Evolutionary conservation across 2,797 vertebrate genomes (phyloP).

Genomic region (Muscicapa comitata): DNA sequence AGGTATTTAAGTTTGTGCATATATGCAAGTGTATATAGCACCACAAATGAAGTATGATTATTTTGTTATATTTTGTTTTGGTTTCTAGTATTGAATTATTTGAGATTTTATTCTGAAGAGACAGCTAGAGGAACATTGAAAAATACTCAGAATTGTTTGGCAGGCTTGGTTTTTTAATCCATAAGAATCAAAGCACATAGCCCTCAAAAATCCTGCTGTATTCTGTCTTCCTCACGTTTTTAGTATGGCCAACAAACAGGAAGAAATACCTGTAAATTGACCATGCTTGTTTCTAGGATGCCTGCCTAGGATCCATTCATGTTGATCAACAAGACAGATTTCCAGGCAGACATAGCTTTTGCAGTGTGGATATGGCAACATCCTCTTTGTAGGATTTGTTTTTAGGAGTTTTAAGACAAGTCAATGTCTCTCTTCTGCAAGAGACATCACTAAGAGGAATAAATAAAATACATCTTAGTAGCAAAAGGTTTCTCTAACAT

Average conservation of each 20-base stretch:
- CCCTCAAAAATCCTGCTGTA: background rate
- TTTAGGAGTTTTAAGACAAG: background rate
- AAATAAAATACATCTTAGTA: background rate
- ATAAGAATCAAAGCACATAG: background rate
- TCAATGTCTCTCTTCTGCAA: background rate
- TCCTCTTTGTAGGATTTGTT: background rate
- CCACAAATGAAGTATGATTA: background rate
- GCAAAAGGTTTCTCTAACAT: background rate
- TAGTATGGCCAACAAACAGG: background rate
- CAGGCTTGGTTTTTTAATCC: background rate
- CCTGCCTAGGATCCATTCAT: background rate
- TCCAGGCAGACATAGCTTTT: background rate
- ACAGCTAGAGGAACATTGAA: background rate
- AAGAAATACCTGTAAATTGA: background rate
- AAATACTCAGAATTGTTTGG: background rate
- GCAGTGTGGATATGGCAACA: background rate
- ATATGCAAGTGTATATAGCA: background rate
- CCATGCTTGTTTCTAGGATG: background rate
- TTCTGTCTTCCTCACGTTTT: background rate
- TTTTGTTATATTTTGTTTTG: background rate
- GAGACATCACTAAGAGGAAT: background rate
- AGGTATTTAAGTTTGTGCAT: background rate
- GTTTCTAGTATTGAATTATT: background rate
- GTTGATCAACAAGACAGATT: background rate
- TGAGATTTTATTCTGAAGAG: background rate